Conservation (phyloP, 2,113 vertebrate genomes). For the Semnornis frantzii region DNA sequence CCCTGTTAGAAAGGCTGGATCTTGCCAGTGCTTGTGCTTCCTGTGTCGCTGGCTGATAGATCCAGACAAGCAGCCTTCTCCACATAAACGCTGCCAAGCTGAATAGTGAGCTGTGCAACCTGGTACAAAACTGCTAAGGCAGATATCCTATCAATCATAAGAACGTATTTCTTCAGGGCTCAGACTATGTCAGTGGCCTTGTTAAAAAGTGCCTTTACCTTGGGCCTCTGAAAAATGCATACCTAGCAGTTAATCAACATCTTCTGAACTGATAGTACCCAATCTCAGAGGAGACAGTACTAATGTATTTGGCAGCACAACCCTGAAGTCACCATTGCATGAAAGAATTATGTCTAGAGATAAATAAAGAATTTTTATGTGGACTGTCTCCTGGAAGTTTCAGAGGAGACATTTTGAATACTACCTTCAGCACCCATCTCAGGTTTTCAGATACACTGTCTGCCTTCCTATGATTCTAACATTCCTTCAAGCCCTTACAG, state of each 20-base stretch:
- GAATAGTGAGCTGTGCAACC: background rate
- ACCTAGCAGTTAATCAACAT: background rate
- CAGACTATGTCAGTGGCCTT: background rate
- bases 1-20: background rate
- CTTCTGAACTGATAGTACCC: background rate
- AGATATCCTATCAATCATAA: background rate
- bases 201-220: background rate
- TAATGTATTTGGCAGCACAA: background rate
- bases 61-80: background rate
- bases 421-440: background rate
- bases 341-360: background rate
- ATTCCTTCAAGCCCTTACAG: background rate
- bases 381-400: background rate
- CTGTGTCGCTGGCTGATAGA: background rate
- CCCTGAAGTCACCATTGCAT: background rate
- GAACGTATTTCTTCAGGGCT: background rate
- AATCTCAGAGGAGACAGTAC: background rate
- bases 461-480: background rate
- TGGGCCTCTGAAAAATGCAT: background rate
- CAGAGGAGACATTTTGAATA: background rate
- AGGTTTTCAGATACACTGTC: background rate
- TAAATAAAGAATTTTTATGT: background rate
- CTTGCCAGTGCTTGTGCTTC: background rate
- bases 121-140: background rate
- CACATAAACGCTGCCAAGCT: background rate